Evolutionary conservation across 2,888 invertebrate species (phyloP).

Genomic region (Podotricha telesiphe): DNA sequence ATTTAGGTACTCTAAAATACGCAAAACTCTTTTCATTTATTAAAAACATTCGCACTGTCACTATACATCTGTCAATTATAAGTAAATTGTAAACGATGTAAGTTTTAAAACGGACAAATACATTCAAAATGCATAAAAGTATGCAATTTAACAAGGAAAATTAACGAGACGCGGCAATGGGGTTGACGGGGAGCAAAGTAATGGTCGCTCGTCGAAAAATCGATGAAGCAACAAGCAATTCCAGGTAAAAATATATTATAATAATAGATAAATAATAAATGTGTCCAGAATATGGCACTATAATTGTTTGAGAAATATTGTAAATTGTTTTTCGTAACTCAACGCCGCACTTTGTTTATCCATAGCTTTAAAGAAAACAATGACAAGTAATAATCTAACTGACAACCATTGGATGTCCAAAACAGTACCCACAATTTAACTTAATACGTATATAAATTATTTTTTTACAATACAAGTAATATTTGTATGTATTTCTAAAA

Average conservation of each 20-base stretch:
- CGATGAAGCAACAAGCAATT: conserved; percentile 67
- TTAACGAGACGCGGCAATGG: conserved; percentile 51
- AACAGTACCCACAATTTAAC: too few relatives aligned
- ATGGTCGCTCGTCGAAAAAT: conserved; percentile 51
- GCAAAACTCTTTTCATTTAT: conserved; percentile 4
- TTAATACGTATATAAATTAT: too few relatives aligned
- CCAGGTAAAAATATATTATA: too few relatives aligned
- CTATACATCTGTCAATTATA: neutral
- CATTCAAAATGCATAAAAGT: conserved; percentile 24
- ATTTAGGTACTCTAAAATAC: neutral
- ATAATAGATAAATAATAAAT: too few relatives aligned
- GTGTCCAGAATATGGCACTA: too few relatives aligned
- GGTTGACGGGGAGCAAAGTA: conserved; percentile 58
- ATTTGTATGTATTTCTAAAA: too few relatives aligned
- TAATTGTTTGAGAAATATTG: neutral
- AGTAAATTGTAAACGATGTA: conserved; percentile 19
- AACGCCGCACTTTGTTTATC: too few relatives aligned
- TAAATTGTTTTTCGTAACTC: neutral
- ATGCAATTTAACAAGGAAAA: conserved; percentile 12
- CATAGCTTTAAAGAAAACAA: too few relatives aligned
- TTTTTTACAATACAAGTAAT: too few relatives aligned
- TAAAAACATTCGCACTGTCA: conserved; percentile 9
- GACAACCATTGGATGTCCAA: too few relatives aligned
- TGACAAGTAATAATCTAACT: neutral
- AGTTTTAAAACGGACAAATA: conserved; percentile 11